Evolutionary conservation across 2,797 vertebrate genomes (phyloP).

Genomic region (Galagoides demidoff): DNA sequence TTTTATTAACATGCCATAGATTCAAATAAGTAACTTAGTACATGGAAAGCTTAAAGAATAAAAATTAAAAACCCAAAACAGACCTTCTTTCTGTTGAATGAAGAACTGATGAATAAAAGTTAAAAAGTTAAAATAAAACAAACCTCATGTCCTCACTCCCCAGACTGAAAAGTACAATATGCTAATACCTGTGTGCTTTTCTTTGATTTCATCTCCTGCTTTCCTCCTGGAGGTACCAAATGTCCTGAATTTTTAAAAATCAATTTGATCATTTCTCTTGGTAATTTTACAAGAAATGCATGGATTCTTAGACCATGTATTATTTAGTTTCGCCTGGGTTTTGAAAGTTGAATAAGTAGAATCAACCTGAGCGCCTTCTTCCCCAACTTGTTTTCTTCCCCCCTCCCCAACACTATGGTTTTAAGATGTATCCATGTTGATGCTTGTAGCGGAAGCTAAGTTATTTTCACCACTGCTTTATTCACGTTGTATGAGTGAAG

Average conservation of each 20-base stretch:
- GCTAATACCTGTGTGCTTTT: background rate
- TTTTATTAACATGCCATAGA: background rate
- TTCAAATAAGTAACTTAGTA: background rate
- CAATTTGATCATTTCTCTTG: background rate
- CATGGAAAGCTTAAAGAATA: background rate
- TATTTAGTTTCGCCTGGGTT: background rate
- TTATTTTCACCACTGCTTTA: background rate
- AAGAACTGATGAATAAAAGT: background rate
- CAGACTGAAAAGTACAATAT: background rate
- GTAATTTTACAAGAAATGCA: background rate
- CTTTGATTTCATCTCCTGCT: background rate
- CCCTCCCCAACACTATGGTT: background rate
- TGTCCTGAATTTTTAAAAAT: constrained; percentile 9
- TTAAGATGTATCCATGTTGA: background rate
- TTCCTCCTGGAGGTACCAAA: background rate
- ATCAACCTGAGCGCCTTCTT: background rate
- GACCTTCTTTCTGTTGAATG: background rate
- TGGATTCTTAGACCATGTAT: background rate
- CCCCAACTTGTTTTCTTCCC: background rate
- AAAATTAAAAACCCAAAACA: background rate
- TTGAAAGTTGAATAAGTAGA: constrained; percentile 21
- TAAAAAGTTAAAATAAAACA: background rate
- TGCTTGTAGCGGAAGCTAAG: background rate
- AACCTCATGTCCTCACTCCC: background rate
- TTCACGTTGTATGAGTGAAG: background rate